Conservation (phyloP, 2,797 vertebrate genomes). For the Craterocephalus amniculus region DNA sequence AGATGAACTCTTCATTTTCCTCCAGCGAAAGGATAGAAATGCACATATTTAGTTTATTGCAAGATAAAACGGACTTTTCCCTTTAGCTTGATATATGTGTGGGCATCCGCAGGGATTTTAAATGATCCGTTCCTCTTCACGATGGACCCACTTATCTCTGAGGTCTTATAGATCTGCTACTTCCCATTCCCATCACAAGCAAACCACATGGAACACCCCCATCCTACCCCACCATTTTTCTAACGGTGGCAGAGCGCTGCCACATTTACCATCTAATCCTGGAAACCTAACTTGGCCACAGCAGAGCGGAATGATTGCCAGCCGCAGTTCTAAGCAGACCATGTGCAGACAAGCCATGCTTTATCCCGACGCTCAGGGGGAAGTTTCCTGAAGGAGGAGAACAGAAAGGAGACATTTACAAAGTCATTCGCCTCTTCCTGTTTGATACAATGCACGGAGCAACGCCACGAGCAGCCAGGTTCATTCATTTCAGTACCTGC, state of each 20-base stretch:
- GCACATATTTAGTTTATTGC: constrained; percentile 18
- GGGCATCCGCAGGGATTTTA: constrained; percentile 59
- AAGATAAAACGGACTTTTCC: constrained; percentile 37
- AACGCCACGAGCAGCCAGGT: constrained; percentile 37
- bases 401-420: constrained; percentile 49
- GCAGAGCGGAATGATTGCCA: constrained; percentile 63
- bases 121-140: constrained; percentile 71
- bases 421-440: constrained; percentile 59
- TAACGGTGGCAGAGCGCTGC: constrained; percentile 68
- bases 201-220: constrained; percentile 74
- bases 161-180: constrained; percentile 68
- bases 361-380: constrained; percentile 49
- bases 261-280: constrained; percentile 74
- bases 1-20: constrained; percentile 39
- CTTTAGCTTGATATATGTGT: constrained; percentile 57
- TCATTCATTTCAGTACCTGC: constrained; percentile 44
- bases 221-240: constrained; percentile 35
- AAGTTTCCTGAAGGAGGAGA: constrained; percentile 52
- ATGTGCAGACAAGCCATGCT: constrained; percentile 62
- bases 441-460: constrained; percentile 49
- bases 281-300: constrained; percentile 71
- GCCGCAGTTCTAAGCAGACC: constrained; percentile 59
- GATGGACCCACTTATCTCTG: constrained; percentile 73
- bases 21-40: constrained; percentile 41
- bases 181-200: constrained; percentile 77